Percentiles rank a stretch among this genome's conserved stretches.
phyloP scores from a whole-genome alignment of 2,888 invertebrate species.

The Penaeus monodon region DNA sequence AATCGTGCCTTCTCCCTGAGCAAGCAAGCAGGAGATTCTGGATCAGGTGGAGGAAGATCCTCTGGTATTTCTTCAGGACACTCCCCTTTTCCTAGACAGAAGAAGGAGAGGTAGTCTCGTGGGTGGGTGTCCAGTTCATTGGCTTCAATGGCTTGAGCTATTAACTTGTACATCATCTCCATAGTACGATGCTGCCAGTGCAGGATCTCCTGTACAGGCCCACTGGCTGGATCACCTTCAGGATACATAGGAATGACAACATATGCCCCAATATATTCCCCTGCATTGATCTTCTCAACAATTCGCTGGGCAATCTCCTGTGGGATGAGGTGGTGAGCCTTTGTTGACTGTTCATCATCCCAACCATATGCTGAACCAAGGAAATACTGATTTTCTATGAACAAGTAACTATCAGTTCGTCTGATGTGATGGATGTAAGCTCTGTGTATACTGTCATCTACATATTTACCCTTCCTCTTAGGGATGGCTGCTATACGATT shows the following conservation, averaged over 20 bases:
- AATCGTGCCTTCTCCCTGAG: constrained; percentile 61
- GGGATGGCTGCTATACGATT: constrained; percentile 54
- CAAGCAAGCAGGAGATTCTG: constrained; percentile 49
- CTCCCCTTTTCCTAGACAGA: constrained; percentile 65
- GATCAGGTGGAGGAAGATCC: constrained; percentile 60
- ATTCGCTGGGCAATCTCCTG: constrained; percentile 64
- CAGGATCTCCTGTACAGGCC: constrained; percentile 65
- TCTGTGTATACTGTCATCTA: constrained; percentile 64
- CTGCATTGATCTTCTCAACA: constrained; percentile 64
- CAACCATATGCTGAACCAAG: constrained; percentile 65
- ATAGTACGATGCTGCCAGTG: constrained; percentile 66
- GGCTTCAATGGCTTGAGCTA: constrained; percentile 63
- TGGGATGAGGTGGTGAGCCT: constrained; percentile 65
- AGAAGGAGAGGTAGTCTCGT: constrained; percentile 65
- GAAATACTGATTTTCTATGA: constrained; percentile 66
- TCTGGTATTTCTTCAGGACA: constrained; percentile 65
- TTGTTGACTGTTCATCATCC: constrained; percentile 63
- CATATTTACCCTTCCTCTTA: constrained; percentile 63
- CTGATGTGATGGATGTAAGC: constrained; percentile 65
- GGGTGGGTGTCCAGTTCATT: constrained; percentile 64
- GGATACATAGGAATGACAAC: constrained; percentile 65
- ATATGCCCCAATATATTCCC: constrained; percentile 63
- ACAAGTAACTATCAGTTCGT: constrained; percentile 64
- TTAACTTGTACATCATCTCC: constrained; percentile 65
- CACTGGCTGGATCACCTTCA: constrained; percentile 65